Percentiles rank a stretch among this genome's conserved stretches.
Evolutionary conservation across 2,113 vertebrate genomes (phyloP).

Genomic region (Oreochromis niloticus): DNA sequence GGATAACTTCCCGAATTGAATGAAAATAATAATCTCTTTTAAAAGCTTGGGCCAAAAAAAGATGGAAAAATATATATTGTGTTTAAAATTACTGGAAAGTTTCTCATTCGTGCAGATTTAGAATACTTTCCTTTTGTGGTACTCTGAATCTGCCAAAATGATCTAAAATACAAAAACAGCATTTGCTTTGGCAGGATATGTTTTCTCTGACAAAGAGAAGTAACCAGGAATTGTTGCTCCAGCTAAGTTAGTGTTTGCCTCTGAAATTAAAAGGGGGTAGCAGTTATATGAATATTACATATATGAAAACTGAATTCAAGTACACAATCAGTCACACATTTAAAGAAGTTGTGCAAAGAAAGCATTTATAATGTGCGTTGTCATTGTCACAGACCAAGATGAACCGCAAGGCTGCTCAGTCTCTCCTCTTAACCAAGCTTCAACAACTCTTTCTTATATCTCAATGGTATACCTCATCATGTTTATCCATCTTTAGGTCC

Average conservation of each 20-base stretch:
- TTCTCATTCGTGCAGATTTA: not conserved
- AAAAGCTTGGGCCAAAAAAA: not conserved
- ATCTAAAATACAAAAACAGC: not conserved
- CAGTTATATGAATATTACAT: not conserved
- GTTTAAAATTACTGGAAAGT: not conserved
- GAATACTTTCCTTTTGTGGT: not conserved
- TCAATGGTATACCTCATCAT: not conserved
- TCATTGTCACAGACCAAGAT: not conserved
- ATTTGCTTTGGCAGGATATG: not conserved
- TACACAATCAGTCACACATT: not conserved
- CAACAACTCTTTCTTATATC: not conserved
- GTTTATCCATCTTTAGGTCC: not conserved
- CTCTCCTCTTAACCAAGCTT: not conserved
- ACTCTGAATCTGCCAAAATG: not conserved
- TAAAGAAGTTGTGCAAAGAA: not conserved
- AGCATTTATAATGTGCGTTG: not conserved
- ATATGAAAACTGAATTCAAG: not conserved
- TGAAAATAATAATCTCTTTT: not conserved
- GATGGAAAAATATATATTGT: not conserved
- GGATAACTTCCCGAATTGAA: not conserved
- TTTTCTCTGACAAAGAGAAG: not conserved
- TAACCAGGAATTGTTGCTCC: not conserved
- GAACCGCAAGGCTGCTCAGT: not conserved
- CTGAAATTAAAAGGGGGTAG: not conserved
- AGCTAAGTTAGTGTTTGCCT: not conserved